Conservation (phyloP, 1,140 invertebrate genomes). For the Scaptomyza hsui region DNA sequence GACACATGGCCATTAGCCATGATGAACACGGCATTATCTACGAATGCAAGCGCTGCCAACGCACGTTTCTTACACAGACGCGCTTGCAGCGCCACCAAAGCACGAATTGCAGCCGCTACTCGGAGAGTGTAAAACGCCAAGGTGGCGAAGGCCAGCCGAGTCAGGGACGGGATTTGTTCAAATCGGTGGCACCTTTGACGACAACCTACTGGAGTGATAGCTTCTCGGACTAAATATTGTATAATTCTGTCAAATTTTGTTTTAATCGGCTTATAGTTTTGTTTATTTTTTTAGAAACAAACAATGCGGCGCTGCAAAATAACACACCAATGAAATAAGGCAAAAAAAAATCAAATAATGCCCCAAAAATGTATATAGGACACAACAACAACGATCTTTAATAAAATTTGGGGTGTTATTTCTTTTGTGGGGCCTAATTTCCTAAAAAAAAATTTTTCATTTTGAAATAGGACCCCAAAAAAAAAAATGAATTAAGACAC, state of each 20-base stretch:
- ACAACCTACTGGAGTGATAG: conserved; percentile 85
- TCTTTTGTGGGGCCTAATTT: no score
- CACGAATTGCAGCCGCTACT: conserved; percentile 52
- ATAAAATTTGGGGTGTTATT: no score
- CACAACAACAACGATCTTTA: no score
- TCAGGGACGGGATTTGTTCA: conserved; percentile 83
- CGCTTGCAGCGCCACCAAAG: conserved; percentile 68
- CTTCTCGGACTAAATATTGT: conserved; percentile 81
- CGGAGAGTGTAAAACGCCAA: conserved; percentile 44
- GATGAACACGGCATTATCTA: conserved; percentile 71
- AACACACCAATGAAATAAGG: no score
- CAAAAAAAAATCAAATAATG: no score
- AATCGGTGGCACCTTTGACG: conserved; percentile 83
- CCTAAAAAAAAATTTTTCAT: no score
- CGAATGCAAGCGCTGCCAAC: conserved; percentile 78
- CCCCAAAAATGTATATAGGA: no score
- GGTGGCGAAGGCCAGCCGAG: conserved; percentile 35
- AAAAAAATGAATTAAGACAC: no score
- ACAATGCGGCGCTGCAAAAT: conserved; percentile 8
- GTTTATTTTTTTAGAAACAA: conserved; percentile 16
- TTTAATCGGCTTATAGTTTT: conserved; percentile 7
- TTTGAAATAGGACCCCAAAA: no score
- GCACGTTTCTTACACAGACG: conserved; percentile 64
- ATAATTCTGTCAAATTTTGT: background rate
- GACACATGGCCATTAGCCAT: conserved; percentile 70